Evolutionary conservation across 1,140 invertebrate species (phyloP).

Genomic region (Lepidurus couesii): DNA sequence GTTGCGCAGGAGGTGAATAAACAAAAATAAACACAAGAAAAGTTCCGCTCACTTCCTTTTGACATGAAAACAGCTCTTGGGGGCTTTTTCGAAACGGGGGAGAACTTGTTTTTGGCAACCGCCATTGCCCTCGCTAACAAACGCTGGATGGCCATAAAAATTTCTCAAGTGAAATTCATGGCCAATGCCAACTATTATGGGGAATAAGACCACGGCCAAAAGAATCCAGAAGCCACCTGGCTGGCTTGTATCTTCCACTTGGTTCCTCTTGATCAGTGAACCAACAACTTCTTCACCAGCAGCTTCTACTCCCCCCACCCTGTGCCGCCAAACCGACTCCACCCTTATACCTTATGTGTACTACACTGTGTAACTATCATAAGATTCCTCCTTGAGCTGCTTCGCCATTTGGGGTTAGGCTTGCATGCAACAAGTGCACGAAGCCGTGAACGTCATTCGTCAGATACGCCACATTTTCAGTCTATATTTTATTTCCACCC

Average conservation of each 20-base stretch:
- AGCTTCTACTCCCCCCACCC: not conserved
- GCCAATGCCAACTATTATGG: not conserved
- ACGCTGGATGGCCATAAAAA: not conserved
- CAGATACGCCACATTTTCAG: not conserved
- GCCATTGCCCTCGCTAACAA: not conserved
- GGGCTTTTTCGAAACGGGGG: not conserved
- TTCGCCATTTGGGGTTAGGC: not conserved
- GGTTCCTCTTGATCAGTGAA: constrained; percentile 13
- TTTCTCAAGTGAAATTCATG: not conserved
- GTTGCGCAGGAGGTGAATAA: too few species aligned
- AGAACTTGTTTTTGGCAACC: not conserved
- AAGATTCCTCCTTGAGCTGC: not conserved
- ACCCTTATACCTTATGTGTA: constrained; percentile 2
- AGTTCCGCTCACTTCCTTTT: too few species aligned
- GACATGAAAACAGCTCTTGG: not conserved
- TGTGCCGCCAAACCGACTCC: not conserved
- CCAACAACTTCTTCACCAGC: constrained; percentile 8
- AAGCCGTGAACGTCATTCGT: constrained; percentile 12
- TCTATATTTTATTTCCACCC: not conserved
- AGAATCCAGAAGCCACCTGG: not conserved
- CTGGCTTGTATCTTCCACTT: not conserved
- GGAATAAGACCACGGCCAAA: not conserved
- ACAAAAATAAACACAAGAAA: too few species aligned
- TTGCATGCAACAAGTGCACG: constrained; percentile 7
- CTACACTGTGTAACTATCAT: not conserved